Evolutionary conservation across 2,888 invertebrate species (phyloP), one percentile per base, ranked within the genome.

Genomic region (Dioctria linearis): DNA sequence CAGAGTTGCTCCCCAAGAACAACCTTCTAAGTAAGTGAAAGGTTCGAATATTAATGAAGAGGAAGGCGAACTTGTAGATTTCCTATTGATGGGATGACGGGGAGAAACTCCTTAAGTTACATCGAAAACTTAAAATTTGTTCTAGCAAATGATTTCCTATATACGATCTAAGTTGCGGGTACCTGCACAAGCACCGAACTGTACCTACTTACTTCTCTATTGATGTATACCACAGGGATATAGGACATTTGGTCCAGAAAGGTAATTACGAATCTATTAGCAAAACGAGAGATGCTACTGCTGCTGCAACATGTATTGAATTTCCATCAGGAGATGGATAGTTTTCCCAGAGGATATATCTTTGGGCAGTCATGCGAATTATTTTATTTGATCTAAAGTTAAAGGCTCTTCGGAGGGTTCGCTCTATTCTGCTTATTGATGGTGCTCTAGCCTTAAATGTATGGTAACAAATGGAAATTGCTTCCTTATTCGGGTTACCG

Each of bases 261-360:
- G 75, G 73, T 82, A 82, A 82, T 82, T 82, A 82, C 81, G 51
- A 79, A 79, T 78, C 82, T 82, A 82, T 82, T 82, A 82, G 80
- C 59, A 79, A 59, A 71, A 75, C 42, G 57, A 57, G 54, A 63
- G 63, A 49, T 39, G 5, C 25, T 40, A 6, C 42, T 73, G 13
- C 57, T 73, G 51, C 8, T 42, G 8, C 11, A 39, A 42, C 49
- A 37, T 43, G 80, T 81, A 82, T 82, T 78, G 82, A 82, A 82
- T 82, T 82, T 81, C 82, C 73, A 65, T 25, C 54, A 25, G 25
- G 59, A 66, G 66, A 78, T 79, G 71, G 78, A 75, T 81, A 82
- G 80, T 80, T 82, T 82, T 82, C 82, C 82, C 82, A 78, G 39
- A 78, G 79, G 82, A 80, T 75, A 75, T 57, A 65, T 81, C 71